Evolutionary conservation across 2,113 vertebrate species (phyloP), one percentile per base, ranked within the genome.

Genomic region (Dolichotis patagonum): DNA sequence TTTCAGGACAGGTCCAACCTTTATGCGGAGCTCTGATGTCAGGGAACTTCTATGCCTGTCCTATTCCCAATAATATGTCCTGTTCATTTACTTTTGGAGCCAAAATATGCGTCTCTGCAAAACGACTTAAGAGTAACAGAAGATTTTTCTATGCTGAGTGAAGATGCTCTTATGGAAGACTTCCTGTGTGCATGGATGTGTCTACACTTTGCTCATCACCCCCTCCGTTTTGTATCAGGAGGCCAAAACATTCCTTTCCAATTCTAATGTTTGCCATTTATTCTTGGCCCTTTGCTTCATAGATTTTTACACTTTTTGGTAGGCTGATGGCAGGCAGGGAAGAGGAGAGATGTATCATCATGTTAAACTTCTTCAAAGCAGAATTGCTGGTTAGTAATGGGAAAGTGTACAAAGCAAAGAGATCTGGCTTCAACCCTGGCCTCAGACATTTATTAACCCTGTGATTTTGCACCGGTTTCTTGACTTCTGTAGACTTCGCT

Each of bases 1-100:
- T 94, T 94, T 93, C 75, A 93, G 85, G 86, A 84, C 62, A 93
- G 41, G 24, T 28, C 43, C 56, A 41, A 60, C 52, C 35, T 49
- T 43, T 81, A n/a, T 38, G 54, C 19, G 56, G 35, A 85, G 4
- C 52, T 97, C 58, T 90, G 77, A 90, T 85, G n/a, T 90, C 81
- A 96, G 88, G 43, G 8, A 85, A 78, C 85, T 96, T 17, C n/a
- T 62, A 80, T 49, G 73, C 63, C 81, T 92, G 9, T 52, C 24
- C 1, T 77, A 1, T 78, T 7, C 24, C 56, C 63, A 49, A 60
- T 71, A 90, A 73, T 77, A 54, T 81, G 69, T 63, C 65, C 91
- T 97, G 14, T 56, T 77, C 58, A 60, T 91, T 93, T 87, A 94
- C 89, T 94, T 95, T 91, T 96, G 82, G 77, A 85, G 84, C 63